These are phyloP conservation scores for Polypterus bichir DNA, from an alignment of 2,113 vertebrate species.

Conservation along the genomic window DNA sequence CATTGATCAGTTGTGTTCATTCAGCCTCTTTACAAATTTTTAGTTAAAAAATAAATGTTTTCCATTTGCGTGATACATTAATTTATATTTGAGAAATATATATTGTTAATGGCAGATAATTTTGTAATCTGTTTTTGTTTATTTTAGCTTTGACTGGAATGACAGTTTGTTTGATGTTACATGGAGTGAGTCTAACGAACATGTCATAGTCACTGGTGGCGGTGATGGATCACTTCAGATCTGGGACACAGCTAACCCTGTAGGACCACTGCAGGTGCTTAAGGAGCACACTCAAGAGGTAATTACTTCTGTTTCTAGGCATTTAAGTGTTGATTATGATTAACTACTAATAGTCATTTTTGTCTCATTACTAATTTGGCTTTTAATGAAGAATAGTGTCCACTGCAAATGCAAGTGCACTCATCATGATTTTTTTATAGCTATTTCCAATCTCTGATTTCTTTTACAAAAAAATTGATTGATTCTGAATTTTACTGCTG, in stretches of 20 bases:
- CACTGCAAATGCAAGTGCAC: too few relatives aligned
- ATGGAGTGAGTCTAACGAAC: slow-evolving; percentile 89
- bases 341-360: too few relatives aligned
- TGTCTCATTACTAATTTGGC: too few relatives aligned
- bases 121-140: neutral
- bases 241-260: slow-evolving; percentile 74
- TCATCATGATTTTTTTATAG: too few relatives aligned
- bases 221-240: slow-evolving; percentile 87
- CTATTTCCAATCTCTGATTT: too few relatives aligned
- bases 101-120: neutral
- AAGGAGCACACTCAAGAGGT: slow-evolving; percentile 87
- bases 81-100: neutral
- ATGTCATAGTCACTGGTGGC: slow-evolving; percentile 71
- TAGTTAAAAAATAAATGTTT: neutral
- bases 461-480: too few relatives aligned
- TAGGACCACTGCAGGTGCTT: slow-evolving; percentile 64
- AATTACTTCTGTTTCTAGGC: slow-evolving; percentile 9
- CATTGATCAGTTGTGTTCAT: neutral
- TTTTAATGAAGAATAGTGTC: too few relatives aligned
- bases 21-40: neutral
- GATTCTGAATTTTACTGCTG: too few relatives aligned
- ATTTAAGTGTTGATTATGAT: too few relatives aligned
- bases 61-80: neutral
- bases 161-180: slow-evolving; percentile 86
- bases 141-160: slow-evolving; percentile 76